Conservation (phyloP, 37 sponge, comb jelly and placozoan genomes). For the Theonella swinhoei region DNA sequence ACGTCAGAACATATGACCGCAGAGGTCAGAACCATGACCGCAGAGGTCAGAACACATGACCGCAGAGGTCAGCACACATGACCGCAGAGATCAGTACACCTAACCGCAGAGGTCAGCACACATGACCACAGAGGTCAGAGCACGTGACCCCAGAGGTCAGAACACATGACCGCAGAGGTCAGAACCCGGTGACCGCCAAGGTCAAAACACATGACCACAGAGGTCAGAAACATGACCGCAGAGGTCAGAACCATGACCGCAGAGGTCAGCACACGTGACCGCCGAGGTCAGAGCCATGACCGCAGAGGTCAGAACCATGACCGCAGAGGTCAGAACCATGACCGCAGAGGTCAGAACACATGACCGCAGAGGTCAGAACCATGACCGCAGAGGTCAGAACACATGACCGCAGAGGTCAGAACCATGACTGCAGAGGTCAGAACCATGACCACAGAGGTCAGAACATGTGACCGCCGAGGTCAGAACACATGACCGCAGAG, state of each 20-base stretch:
- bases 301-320: too few species aligned
- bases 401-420: neutral
- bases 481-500: neutral
- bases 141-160: neutral
- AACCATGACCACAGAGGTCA: neutral
- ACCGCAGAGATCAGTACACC: neutral
- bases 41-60: neutral
- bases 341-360: too few species aligned
- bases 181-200: neutral
- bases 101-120: neutral
- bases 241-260: too few species aligned
- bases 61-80: too few species aligned
- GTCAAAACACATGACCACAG: neutral
- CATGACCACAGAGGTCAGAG: neutral
- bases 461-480: neutral
- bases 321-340: too few species aligned
- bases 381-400: neutral
- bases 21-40: neutral
- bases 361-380: too few species aligned
- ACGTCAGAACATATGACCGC: neutral
- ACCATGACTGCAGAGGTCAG: neutral
- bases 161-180: neutral
- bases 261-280: too few species aligned
- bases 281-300: too few species aligned
- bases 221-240: neutral